A percentile compares a stretch with the other conserved stretches of the same genome.
Evolutionary conservation across 1,140 invertebrate species (phyloP).

Genomic region (Microvelia longipes): DNA sequence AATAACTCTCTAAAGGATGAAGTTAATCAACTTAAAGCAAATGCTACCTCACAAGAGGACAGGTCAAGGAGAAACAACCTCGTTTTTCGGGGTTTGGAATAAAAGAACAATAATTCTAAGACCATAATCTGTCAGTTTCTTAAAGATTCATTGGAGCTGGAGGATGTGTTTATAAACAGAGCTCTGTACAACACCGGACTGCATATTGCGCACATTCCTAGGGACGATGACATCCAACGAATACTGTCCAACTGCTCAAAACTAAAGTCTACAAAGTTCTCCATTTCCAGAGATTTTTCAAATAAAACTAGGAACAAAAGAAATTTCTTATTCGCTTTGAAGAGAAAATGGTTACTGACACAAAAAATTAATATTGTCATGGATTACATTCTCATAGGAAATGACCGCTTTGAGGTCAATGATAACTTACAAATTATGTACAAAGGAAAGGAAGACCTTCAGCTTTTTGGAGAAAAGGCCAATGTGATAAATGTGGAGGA

Average conservation of each 20-base stretch:
- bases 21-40: not conserved
- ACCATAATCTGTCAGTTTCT: not conserved
- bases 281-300: not conserved
- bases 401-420: not conserved
- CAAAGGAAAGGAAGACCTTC: not conserved
- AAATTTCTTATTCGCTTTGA: not conserved
- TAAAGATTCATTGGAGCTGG: not conserved
- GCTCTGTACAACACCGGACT: not conserved
- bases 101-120: not conserved
- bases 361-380: not conserved
- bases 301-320: not conserved
- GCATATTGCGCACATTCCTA: not conserved
- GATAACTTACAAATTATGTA: not conserved
- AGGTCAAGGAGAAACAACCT: not conserved
- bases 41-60: not conserved
- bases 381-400: not conserved
- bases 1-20: not conserved
- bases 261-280: not conserved
- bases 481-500: not conserved
- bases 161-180: not conserved
- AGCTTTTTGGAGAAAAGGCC: not conserved
- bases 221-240: not conserved
- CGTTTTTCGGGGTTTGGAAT: not conserved
- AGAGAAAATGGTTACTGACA: not conserved
- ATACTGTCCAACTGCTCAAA: not conserved